A percentile compares a stretch with the other conserved stretches of the same genome.
Evolutionary conservation across 2,888 invertebrate species (phyloP).

Genomic region (Tolmerus cingulatus): DNA sequence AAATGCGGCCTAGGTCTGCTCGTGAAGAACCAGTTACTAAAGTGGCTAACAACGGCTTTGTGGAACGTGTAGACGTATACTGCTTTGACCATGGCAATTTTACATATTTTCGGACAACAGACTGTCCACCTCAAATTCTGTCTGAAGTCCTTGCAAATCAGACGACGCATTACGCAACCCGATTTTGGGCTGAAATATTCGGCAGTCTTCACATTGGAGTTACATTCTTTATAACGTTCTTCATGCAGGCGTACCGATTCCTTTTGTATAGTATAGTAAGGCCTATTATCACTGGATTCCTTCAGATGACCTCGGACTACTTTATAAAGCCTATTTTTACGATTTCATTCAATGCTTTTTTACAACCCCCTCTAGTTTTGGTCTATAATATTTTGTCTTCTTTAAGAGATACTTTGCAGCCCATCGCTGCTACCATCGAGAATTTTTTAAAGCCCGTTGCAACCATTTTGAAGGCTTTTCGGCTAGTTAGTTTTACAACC

Average conservation of each 20-base stretch:
- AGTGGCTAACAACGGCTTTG: not conserved
- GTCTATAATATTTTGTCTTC: slow-evolving; percentile 70
- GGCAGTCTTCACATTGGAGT: slow-evolving; percentile 70
- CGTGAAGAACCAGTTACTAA: not conserved
- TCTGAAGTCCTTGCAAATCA: slow-evolving; percentile 69
- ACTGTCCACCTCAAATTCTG: slow-evolving; percentile 68
- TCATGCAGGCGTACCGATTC: slow-evolving; percentile 70
- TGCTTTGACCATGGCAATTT: slow-evolving; percentile 75
- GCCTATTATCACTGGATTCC: slow-evolving; percentile 68
- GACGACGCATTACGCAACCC: slow-evolving; percentile 68
- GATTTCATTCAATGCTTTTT: slow-evolving; percentile 70
- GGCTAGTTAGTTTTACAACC: slow-evolving; percentile 55
- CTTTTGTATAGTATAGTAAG: slow-evolving; percentile 68
- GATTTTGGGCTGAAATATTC: slow-evolving; percentile 75
- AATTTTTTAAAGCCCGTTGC: slow-evolving; percentile 59
- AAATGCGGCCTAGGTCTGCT: not conserved
- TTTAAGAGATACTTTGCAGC: slow-evolving; percentile 69
- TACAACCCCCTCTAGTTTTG: slow-evolving; percentile 75
- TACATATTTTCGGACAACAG: slow-evolving; percentile 71
- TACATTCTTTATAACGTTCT: slow-evolving; percentile 69
- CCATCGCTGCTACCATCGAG: slow-evolving; percentile 68
- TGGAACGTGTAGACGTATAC: slow-evolving; percentile 68
- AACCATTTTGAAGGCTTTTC: slow-evolving; percentile 54
- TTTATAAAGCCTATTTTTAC: slow-evolving; percentile 72
- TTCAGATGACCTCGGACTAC: slow-evolving; percentile 73